A percentile compares a stretch with the other conserved stretches of the same genome.
Evolutionary conservation across 2,888 invertebrate genomes (phyloP).

Genomic region (Nemoura dubitans): DNA sequence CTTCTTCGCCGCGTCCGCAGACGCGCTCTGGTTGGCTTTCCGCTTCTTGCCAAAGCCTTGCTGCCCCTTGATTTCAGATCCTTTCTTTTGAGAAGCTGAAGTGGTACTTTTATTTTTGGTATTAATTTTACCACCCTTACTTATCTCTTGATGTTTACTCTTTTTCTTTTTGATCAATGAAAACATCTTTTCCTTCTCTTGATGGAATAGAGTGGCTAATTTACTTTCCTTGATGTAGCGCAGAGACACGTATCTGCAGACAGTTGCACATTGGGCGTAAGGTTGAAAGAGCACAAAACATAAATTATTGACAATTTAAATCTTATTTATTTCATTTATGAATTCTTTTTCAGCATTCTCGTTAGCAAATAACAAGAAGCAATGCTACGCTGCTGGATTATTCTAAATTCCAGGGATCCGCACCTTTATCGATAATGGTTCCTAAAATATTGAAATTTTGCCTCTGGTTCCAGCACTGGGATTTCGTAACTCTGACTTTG

Average conservation of each 20-base stretch:
- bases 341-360: too few relatives aligned
- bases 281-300: too few relatives aligned
- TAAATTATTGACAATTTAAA: too few relatives aligned
- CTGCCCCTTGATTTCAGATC: neutral
- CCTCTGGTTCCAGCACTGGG: too few relatives aligned
- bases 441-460: too few relatives aligned
- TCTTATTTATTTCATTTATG: too few relatives aligned
- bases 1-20: neutral
- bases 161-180: conserved; percentile 43
- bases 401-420: too few relatives aligned
- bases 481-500: too few relatives aligned
- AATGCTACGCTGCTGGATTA: too few relatives aligned
- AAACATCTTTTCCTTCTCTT: conserved; percentile 52
- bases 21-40: neutral
- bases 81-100: neutral
- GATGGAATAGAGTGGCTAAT: conserved; percentile 48
- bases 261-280: too few relatives aligned
- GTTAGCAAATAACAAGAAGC: too few relatives aligned
- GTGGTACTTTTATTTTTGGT: neutral
- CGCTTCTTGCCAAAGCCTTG: neutral
- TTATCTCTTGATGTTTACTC: neutral
- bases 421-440: too few relatives aligned
- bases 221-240: conserved; percentile 49
- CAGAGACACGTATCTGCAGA: conserved; percentile 50
- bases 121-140: neutral